phyloP scores from a whole-genome alignment of 2,797 vertebrate species.

The Rhabdophis nuchalis region DNA sequence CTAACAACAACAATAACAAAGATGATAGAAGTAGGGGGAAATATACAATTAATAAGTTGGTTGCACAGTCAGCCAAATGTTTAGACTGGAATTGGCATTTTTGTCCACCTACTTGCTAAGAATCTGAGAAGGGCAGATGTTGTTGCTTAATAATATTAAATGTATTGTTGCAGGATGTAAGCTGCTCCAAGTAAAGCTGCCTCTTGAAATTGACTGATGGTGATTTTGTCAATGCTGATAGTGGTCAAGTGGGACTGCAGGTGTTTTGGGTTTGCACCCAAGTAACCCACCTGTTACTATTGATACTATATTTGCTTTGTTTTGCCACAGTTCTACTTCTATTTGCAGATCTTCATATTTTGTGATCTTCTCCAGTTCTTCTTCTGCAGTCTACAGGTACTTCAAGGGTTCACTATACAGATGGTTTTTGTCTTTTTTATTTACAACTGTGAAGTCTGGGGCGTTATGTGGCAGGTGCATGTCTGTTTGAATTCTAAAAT shows the following conservation, averaged over 20 bases:
- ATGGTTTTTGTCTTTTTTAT: not conserved
- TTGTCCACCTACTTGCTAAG: not conserved
- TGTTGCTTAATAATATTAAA: not conserved
- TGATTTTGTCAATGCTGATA: not conserved
- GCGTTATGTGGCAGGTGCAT: not conserved
- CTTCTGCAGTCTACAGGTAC: not conserved
- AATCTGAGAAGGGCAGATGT: not conserved
- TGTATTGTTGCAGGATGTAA: not conserved
- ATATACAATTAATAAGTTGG: not conserved
- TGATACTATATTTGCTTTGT: not conserved
- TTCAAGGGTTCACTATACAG: not conserved
- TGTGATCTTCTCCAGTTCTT: not conserved
- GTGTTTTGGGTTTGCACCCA: not conserved
- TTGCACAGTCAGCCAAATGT: not conserved
- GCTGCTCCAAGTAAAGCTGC: not conserved
- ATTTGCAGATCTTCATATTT: not conserved
- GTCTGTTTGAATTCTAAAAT: not conserved
- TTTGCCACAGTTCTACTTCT: not conserved
- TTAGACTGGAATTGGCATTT: not conserved
- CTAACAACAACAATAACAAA: too few relatives aligned
- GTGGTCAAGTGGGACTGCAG: not conserved
- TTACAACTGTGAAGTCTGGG: not conserved
- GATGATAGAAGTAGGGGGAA: not conserved
- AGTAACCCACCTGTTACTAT: not conserved
- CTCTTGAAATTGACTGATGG: not conserved